Conservation (phyloP, 2,888 invertebrate genomes). For the Glyphotaelius pellucidus region DNA sequence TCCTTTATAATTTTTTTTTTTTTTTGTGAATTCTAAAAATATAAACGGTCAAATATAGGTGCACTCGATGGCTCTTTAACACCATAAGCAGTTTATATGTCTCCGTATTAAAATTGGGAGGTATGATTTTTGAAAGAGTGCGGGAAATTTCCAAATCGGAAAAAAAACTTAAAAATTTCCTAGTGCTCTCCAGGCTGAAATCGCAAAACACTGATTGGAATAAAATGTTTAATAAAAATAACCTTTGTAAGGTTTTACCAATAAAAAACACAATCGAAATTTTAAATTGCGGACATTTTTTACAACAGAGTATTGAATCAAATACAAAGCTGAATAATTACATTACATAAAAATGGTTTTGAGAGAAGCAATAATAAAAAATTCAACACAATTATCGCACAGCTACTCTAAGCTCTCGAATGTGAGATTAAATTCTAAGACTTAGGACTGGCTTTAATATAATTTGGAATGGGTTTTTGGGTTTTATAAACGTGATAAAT, state of each 20-base stretch:
- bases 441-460: neutral
- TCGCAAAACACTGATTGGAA: neutral
- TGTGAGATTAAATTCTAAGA: neutral
- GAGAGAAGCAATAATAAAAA: neutral
- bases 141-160: too few species aligned
- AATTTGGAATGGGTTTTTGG: slow-evolving; percentile 1
- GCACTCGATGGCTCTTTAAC: too few species aligned
- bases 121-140: too few species aligned
- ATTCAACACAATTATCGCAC: neutral
- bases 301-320: neutral
- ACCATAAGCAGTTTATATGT: too few species aligned
- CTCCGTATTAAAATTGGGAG: too few species aligned
- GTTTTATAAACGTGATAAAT: neutral
- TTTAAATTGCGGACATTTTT: neutral
- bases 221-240: neutral
- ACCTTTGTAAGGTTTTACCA: neutral
- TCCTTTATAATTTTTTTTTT: too few species aligned
- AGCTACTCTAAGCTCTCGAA: neutral
- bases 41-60: too few species aligned
- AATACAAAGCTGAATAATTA: neutral
- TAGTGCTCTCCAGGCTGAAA: too few species aligned
- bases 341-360: neutral
- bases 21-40: too few species aligned
- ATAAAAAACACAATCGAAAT: neutral
- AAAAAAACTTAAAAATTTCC: too few species aligned